These are phyloP conservation scores for Varanus salvator DNA, from an alignment of 2,113 vertebrate genomes.

Conservation along the genomic window DNA sequence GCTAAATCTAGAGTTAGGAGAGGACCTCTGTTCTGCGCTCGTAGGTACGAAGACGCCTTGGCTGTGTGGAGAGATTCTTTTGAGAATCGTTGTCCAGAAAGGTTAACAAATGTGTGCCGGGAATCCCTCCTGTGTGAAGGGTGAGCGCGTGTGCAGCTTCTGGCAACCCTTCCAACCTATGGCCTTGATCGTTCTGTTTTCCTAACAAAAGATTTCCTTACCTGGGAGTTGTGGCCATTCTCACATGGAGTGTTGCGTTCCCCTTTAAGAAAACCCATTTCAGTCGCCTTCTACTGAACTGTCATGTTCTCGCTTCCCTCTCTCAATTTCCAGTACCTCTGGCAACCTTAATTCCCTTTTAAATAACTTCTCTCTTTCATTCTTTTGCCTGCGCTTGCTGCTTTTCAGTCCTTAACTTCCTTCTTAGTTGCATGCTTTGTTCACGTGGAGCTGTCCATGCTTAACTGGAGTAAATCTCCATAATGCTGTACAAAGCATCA, in stretches of 20 bases:
- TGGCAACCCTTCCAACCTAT: too few species aligned
- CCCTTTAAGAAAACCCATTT: not conserved
- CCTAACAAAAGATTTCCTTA: not conserved
- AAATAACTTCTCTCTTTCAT: not conserved
- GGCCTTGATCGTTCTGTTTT: not conserved
- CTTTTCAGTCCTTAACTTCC: not conserved
- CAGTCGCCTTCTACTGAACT: not conserved
- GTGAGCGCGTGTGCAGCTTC: not conserved
- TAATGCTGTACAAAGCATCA: not conserved
- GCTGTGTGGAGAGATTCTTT: not conserved
- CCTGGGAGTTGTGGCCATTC: not conserved
- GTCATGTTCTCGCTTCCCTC: not conserved
- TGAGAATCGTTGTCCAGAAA: not conserved
- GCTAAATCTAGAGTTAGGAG: not conserved
- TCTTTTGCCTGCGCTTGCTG: not conserved
- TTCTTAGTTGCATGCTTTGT: conserved; percentile 20
- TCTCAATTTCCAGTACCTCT: not conserved
- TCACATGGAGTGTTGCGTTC: not conserved
- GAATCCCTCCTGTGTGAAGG: not conserved
- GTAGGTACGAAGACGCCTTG: too few species aligned
- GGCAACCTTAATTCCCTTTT: conserved; percentile 2
- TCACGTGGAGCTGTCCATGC: conserved; percentile 43
- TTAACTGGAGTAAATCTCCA: conserved; percentile 27
- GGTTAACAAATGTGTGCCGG: too few species aligned
- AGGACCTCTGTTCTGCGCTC: too few species aligned